Evolutionary conservation across 2,888 invertebrate genomes (phyloP), one percentile per base, ranked within the genome.

Genomic region (Azorinus chamasolen): DNA sequence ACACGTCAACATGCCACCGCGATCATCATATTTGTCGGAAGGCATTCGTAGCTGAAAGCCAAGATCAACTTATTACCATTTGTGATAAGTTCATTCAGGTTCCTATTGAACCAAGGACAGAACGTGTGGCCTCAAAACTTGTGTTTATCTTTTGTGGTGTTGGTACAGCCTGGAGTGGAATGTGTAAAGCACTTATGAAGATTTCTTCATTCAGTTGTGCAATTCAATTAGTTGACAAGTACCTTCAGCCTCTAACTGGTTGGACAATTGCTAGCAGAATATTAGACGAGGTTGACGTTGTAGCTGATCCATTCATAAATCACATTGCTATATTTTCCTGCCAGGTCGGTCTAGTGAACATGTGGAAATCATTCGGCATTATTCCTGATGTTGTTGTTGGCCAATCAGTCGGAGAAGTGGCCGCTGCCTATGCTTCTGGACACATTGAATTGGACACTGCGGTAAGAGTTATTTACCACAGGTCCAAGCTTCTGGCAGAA

Each of bases 101-200:
- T 2, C 20, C 16, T 2, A 27, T 25, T 18, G n/a, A 24, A 10
- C 84, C 83, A 32, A 64, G 83, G 0, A 1, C 18, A 46, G 6
- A 22, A n/a, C 10, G 32, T 12, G 39, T 22, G 24, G 51, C 4
- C n/a, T 14, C 12, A 5, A 51, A 71, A 0, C 37, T 87, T 8
- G 62, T 87, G 4, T 89, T 87, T 62, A 87, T 89, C 6, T 90
- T 84, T 63, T 81, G 87, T 76, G 90, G 90, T 1, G 88, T 88
- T 66, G 89, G 90, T 8, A 88, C 88, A 24, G 55, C 81, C 6
- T 89, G 88, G 89, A 62, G 55, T n/a, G 87, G 88, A 4, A 89
- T 90, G 89, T 85, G 89, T 27, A 59, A 62, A 50, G 82, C 84
- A 54, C 41, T 88, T 55, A 73, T 86, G 58, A 18, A 37, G 8